Conservation (phyloP, 2,888 invertebrate genomes). For the Ormia ochracea region DNA sequence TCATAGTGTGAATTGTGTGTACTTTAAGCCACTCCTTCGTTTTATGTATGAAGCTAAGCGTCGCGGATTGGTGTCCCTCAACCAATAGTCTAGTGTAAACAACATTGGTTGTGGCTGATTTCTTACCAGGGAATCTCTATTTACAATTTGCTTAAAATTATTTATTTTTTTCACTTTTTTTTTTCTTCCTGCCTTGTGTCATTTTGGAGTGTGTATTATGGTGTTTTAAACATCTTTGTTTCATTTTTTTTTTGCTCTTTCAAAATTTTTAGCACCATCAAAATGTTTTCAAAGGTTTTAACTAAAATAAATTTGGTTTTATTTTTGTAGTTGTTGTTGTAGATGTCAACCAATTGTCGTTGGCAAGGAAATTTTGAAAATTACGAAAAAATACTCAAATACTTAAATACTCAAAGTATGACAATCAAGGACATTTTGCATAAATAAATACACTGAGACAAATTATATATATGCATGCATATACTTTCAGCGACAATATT, state of each 20-base stretch:
- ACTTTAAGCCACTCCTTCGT: conserved; percentile 76
- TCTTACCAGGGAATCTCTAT: conserved; percentile 45
- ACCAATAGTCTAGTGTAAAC: conserved; percentile 76
- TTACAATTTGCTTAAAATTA: conserved; percentile 36
- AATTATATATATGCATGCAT: too few relatives aligned
- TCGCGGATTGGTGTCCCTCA: conserved; percentile 75
- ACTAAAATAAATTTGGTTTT: not conserved
- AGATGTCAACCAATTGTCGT: not conserved
- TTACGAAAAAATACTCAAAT: not conserved
- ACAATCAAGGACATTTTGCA: not conserved
- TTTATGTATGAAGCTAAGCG: conserved; percentile 69
- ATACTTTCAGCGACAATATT: too few relatives aligned
- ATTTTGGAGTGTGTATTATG: conserved; percentile 43
- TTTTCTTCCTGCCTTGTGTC: conserved; percentile 21
- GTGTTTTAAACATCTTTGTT: conserved; percentile 39
- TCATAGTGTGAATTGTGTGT: conserved; percentile 76
- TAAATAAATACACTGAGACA: too few relatives aligned
- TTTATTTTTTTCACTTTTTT: not conserved
- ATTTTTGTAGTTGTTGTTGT: not conserved
- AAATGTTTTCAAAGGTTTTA: conserved; percentile 15
- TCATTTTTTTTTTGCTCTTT: not conserved
- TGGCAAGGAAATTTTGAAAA: not conserved
- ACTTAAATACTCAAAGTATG: conserved; percentile 3
- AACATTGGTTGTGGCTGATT: conserved; percentile 67
- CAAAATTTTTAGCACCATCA: conserved; percentile 28